Evolutionary conservation across 1,140 invertebrate genomes (phyloP).

Genomic region (Drosophila equinoxialis): DNA sequence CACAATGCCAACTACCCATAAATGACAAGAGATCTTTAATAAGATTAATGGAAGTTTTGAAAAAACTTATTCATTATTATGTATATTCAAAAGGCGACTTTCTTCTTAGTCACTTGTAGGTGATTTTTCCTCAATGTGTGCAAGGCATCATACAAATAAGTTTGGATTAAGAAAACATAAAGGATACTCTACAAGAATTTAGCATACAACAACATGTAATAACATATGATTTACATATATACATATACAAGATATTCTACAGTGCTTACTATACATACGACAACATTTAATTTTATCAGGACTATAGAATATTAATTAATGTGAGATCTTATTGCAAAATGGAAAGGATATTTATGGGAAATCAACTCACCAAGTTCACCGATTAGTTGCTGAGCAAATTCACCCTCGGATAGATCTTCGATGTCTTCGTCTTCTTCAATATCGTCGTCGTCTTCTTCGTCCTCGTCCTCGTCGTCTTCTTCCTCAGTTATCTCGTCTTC

Average conservation of each 20-base stretch:
- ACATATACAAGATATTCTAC: conserved; percentile 21
- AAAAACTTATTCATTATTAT: too few relatives aligned
- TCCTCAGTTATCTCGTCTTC: conserved; percentile 76
- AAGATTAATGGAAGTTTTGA: too few relatives aligned
- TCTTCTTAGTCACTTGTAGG: neutral
- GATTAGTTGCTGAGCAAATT: conserved; percentile 73
- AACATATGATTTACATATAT: conserved; percentile 9
- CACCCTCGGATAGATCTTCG: conserved; percentile 71
- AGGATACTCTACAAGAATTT: neutral
- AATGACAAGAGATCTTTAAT: neutral
- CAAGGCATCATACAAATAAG: neutral
- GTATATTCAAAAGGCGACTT: too few relatives aligned
- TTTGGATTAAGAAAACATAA: neutral
- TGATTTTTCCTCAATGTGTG: neutral
- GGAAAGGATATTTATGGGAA: conserved; percentile 10
- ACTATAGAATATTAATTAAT: neutral
- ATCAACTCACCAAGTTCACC: conserved; percentile 72
- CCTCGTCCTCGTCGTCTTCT: conserved; percentile 69
- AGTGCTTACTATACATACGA: neutral
- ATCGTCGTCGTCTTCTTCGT: conserved; percentile 57
- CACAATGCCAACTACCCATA: neutral
- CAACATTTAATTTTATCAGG: conserved; percentile 1
- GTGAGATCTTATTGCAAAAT: too few relatives aligned
- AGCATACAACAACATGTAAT: conserved; percentile 11
- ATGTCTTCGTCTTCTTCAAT: conserved; percentile 70